Evolutionary conservation across 2,797 vertebrate species (phyloP), one percentile per base, ranked within the genome.

Genomic region (Bradypus variegatus): DNA sequence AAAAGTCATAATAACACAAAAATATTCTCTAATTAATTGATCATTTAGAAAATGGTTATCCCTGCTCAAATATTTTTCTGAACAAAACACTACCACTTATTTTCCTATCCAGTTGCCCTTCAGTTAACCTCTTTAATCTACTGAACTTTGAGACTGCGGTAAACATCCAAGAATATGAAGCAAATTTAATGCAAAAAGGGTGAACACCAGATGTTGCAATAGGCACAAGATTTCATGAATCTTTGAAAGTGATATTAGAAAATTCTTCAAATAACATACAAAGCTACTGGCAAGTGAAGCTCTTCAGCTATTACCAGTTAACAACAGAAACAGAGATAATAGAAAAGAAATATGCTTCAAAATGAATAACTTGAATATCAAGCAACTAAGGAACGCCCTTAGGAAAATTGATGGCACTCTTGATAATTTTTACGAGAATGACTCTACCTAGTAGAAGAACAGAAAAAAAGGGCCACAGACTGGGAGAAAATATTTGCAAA

Each of bases 1-100:
- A 90, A 86, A 86, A 90, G 27, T 75, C 33, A 69, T 58, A 90
- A n/a, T 62, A 89, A 58, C 69, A 82, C 25, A 81, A 92, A 65
- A 82, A n/a, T 62, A 18, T 86, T 87, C 45, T 87, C n/a, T 60
- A 91, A n/a, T 45, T 53, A 88, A 83, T 9, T 83, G 31, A 84
- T 77, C 6, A 78, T 64, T 83, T 88, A 91, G 55, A 83, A 90
- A 83, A 81, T 19, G 23, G 90, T 58, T 6, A n/a, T 38, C 33
- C 53, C 23, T 45, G 77, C 18, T 70, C 23, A 77, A 87, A 45
- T 85, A 62, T 82, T 77, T 82, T 87, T 62, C 83, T 36, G 69
- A 29, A 62, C 1, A 45, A 87, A 90, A 64, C 78, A 91, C 18
- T n/a, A 87, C 27, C 58, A 41, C 14, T 93, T 89, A 58, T 41